These are phyloP conservation scores for Drosophila kikkawai DNA, from an alignment of 1,140 invertebrate genomes.

Conservation along the genomic window DNA sequence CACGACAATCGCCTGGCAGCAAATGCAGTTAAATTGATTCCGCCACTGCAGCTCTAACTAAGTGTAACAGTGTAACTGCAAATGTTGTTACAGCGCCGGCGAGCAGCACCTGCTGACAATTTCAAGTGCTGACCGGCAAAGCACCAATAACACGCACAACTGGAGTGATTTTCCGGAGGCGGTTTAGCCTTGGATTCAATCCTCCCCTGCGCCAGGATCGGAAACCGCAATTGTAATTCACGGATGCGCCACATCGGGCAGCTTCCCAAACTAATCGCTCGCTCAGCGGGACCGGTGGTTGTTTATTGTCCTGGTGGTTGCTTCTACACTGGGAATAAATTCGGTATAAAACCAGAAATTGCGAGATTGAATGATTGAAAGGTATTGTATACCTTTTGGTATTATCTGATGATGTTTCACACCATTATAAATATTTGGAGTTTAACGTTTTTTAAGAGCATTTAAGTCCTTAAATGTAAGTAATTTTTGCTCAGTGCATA, in stretches of 20 bases:
- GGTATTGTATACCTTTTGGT: background rate
- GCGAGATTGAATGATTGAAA: background rate
- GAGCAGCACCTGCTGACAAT: slow-evolving; percentile 85
- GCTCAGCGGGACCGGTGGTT: slow-evolving; percentile 63
- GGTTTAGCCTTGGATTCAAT: slow-evolving; percentile 4
- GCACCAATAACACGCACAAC: slow-evolving; percentile 74
- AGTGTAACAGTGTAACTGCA: slow-evolving; percentile 53
- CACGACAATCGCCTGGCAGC: slow-evolving; percentile 33
- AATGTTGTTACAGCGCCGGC: slow-evolving; percentile 71
- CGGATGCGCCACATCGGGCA: slow-evolving; percentile 71
- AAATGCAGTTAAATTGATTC: slow-evolving; percentile 77
- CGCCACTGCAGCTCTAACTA: slow-evolving; percentile 41
- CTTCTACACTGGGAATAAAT: slow-evolving; percentile 11
- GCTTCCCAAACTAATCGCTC: slow-evolving; percentile 79
- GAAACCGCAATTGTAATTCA: slow-evolving; percentile 83
- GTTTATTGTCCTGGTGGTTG: slow-evolving; percentile 53
- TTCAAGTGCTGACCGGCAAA: slow-evolving; percentile 76
- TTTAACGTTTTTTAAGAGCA: no score
- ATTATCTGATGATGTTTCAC: background rate
- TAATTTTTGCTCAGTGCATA: slow-evolving; percentile 6
- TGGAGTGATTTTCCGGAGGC: slow-evolving; percentile 58
- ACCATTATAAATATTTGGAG: no score
- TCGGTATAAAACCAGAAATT: background rate
- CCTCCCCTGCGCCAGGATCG: slow-evolving; percentile 36
- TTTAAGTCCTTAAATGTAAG: no score